Base-by-base conservation (phyloP, 2,113 vertebrate species). In the Perognathus longimembris region DNA sequence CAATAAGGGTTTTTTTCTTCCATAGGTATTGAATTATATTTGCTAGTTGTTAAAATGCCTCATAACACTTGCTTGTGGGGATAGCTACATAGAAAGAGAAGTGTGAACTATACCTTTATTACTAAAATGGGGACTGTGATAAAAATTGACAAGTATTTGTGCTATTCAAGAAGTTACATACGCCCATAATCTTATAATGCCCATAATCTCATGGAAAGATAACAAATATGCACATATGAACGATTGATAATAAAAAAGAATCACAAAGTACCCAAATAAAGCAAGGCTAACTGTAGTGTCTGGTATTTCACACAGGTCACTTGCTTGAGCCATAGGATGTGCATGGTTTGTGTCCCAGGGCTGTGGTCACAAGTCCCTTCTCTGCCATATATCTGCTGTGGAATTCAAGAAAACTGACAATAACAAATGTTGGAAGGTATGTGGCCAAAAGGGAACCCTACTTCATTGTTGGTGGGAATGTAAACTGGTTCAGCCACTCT, bases 291-390 rank as follows among this genome's bases (percentile, higher is more conserved):
- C 2, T 32, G 24, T 54, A 24, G 3, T n/a, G 40, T 26, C 42
- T 32, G 21, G 42, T 1, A 28, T 76, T 75, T 38, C 34, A 21
- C 6, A 1, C 14, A 59, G 32, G 6, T 26, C 42, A 38, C 12
- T 38, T n/a, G 3, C 34, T 71, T 0, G 0, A 11, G n/a, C 3
- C 1, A 38, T 21, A 26, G 1, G 74, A 76, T 50, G n/a, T 28
- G 26, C 38, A 36, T 5, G 20, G 26, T 54, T 36, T 45, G 14
- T 17, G 1, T 10, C 22, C 15, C 14, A 54, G 14, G 50, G 4
- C 50, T 70, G n/a, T 5, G 18, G n/a, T 30, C 20, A 9, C 6
- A 10, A 22, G 7, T 24, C 1, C n/a, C 26, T 32, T 5, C 28
- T 45, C 36, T 45, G 22, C 12, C 66, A 34, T 21, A 40, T 11